Base-by-base conservation (phyloP, 2,888 invertebrate genomes). In the Mythimna lalbum region DNA sequence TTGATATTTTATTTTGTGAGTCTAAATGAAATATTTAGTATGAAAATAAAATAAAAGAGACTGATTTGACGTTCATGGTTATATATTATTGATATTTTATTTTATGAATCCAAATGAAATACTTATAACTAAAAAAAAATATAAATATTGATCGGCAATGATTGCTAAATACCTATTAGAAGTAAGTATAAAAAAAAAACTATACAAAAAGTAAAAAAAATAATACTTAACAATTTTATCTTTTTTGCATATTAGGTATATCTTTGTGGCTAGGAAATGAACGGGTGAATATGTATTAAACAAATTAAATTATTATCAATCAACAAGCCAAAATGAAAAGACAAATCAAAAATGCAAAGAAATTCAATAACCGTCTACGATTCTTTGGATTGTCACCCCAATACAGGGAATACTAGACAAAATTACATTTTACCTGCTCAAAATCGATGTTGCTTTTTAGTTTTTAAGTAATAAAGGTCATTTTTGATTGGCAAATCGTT, bases 321-420 rank as follows among this genome's bases (percentile, higher is more conserved):
- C 87, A 90, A 90, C 89, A 90, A 90, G 89, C 82, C 83, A 85
- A 91, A n/a, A 92, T 90, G 89, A 91, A 92, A 87, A 90, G 90
- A 91, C 89, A 92, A 94, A 93, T 93, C 90, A 93, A 94, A 93
- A 93, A 92, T 92, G 92, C 91, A 92, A 93, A 94, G 93, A 94
- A 93, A 94, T 94, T 95, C 94, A 94, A 95, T 94, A 94, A 94
- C 91, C 90, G 90, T 91, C 91, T 88, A 82, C 89, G 90, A 91
- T 93, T 94, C 92, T 93, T 92, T 92, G 90, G 90, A 92, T 93
- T 94, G 94, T 94, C 94, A 93, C 94, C 94, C 93, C 90, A 91
- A 90, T 90, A 90, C 86, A 88, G 88, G 87, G 89, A 89, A 86
- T 88, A 86, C 85, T 83, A 83, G 63, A 69, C 86, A 87, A 83